phyloP scores from a whole-genome alignment of 1,140 invertebrate genomes.

The Drosophila chauvacae region DNA sequence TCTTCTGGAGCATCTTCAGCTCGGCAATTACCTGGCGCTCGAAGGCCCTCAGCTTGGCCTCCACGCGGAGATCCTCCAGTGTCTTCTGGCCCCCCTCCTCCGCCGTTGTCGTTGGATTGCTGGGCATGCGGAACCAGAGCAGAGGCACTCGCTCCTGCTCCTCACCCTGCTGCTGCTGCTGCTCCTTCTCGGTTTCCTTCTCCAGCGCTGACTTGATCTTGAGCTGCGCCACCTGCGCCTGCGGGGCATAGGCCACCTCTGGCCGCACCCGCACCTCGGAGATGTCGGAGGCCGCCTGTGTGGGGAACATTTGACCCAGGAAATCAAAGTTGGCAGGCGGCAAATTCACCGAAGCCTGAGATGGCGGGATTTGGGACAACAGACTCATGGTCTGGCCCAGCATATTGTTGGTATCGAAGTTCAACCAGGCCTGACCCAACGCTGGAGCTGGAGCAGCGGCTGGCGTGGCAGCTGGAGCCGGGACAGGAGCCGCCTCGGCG shows the following conservation, averaged over 20 bases:
- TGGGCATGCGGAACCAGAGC: constrained; percentile 65
- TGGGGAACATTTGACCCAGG: constrained; percentile 33
- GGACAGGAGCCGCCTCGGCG: neutral
- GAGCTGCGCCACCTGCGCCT: constrained; percentile 41
- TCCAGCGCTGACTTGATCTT: constrained; percentile 53
- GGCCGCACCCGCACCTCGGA: constrained; percentile 75
- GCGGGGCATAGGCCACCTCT: constrained; percentile 16
- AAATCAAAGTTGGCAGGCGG: constrained; percentile 21
- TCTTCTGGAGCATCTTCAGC: constrained; percentile 68
- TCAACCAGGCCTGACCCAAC: constrained; percentile 15
- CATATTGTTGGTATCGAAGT: constrained; percentile 36
- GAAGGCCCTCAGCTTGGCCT: constrained; percentile 65
- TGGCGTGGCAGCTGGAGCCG: neutral
- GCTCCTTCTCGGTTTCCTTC: constrained; percentile 15
- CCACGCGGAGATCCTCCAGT: constrained; percentile 50
- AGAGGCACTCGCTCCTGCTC: constrained; percentile 49
- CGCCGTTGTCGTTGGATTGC: neutral
- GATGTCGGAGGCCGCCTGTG: constrained; percentile 60
- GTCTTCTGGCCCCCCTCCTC: constrained; percentile 14
- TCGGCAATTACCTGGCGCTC: constrained; percentile 75
- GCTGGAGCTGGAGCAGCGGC: neutral
- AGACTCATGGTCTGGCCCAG: constrained; percentile 37
- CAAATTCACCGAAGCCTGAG: neutral
- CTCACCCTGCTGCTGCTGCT: constrained; percentile 17
- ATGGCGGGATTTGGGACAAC: constrained; percentile 2